Evolutionary conservation across 2,888 invertebrate species (phyloP).

Genomic region (Netelia fuscicornis): DNA sequence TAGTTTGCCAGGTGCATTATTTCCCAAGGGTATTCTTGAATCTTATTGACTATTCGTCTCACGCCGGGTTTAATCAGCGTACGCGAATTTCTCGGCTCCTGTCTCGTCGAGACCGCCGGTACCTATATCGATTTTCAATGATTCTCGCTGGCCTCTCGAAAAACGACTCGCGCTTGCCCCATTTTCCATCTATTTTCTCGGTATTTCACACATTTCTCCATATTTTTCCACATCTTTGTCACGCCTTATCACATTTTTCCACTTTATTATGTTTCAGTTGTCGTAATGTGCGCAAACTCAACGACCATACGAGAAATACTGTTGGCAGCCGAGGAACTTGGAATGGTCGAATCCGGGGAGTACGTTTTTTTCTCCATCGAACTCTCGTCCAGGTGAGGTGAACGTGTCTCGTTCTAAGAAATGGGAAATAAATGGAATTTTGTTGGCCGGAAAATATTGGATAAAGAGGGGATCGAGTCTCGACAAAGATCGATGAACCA

Average conservation of each 20-base stretch:
- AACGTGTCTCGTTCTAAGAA: no score
- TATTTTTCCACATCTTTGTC: background rate
- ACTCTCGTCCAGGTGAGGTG: slow-evolving; percentile 95
- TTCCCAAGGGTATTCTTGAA: slow-evolving; percentile 44
- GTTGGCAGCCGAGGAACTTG: slow-evolving; percentile 96
- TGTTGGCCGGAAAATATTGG: no score
- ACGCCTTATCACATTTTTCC: background rate
- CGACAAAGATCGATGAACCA: no score
- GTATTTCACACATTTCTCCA: slow-evolving; percentile 19
- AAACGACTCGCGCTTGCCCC: no score
- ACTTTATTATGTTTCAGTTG: slow-evolving; percentile 90
- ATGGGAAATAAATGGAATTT: no score
- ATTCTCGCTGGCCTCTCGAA: no score
- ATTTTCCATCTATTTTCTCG: background rate
- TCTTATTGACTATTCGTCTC: slow-evolving; percentile 12
- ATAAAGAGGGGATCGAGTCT: no score
- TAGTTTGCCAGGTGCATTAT: slow-evolving; percentile 21
- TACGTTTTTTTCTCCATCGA: slow-evolving; percentile 99
- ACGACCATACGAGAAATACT: slow-evolving; percentile 96
- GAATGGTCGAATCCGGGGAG: slow-evolving; percentile 98
- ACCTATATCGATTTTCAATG: no score
- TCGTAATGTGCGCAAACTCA: slow-evolving; percentile 97
- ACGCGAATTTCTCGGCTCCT: slow-evolving; percentile 20
- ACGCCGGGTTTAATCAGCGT: slow-evolving; percentile 17
- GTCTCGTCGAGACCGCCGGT: background rate